Percentiles rank a stretch among this genome's conserved stretches.
Evolutionary conservation across 2,113 vertebrate species (phyloP).

Genomic region (Petrocephalus zakoni): DNA sequence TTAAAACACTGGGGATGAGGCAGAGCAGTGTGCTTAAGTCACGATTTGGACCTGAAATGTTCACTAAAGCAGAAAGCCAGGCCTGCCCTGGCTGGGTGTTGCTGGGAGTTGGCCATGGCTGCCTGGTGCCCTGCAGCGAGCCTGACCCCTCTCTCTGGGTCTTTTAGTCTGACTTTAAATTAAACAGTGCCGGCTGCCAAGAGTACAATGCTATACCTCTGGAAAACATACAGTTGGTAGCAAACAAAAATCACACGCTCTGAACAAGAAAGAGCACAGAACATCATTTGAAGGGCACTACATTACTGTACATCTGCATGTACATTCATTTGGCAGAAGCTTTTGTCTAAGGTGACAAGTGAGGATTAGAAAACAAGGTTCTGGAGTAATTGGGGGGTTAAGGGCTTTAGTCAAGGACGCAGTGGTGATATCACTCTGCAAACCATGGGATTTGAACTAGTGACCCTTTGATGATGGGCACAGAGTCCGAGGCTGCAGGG

Average conservation of each 20-base stretch:
- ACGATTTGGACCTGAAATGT: background rate
- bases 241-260: constrained; percentile 3
- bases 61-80: background rate
- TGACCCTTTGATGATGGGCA: background rate
- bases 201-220: background rate
- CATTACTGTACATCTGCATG: background rate
- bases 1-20: background rate
- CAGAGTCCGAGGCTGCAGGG: background rate
- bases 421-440: background rate
- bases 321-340: background rate
- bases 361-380: background rate
- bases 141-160: constrained; percentile 1
- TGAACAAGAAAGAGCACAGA: background rate
- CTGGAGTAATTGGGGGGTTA: background rate
- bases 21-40: background rate
- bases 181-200: background rate
- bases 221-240: background rate
- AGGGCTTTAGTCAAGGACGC: background rate
- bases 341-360: background rate
- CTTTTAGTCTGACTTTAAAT: background rate
- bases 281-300: background rate
- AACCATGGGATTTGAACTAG: too few relatives aligned
- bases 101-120: background rate
- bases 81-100: background rate
- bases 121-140: background rate